Conservation (phyloP, 2,797 vertebrate species). For the Thalassophryne amazonica region DNA sequence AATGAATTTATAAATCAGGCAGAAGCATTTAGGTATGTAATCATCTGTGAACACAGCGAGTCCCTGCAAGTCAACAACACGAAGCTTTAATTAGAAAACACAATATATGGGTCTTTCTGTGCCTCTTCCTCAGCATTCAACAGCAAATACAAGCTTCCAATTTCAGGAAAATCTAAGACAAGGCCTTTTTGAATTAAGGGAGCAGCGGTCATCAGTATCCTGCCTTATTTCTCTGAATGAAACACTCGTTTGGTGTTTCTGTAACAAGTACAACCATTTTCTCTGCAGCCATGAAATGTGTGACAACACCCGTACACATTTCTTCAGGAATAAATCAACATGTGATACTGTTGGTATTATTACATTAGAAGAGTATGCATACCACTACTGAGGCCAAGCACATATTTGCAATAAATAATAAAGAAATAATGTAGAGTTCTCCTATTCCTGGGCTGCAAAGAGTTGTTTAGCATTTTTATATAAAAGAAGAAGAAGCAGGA, state of each 20-base stretch:
- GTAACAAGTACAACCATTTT: neutral
- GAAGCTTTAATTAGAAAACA: slow-evolving; percentile 46
- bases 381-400: no score
- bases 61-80: slow-evolving; percentile 41
- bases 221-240: neutral
- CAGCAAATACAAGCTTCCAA: slow-evolving; percentile 6
- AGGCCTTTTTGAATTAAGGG: slow-evolving; percentile 28
- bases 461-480: no score
- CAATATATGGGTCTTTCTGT: slow-evolving; percentile 23
- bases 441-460: no score
- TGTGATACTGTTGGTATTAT: no score
- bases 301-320: no score
- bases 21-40: slow-evolving; percentile 34
- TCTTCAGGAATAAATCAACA: no score
- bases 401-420: no score
- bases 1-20: slow-evolving; percentile 25
- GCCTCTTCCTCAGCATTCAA: neutral
- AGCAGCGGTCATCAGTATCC: slow-evolving; percentile 13
- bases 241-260: neutral
- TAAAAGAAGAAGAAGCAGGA: no score
- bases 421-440: no score
- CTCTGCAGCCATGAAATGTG: neutral
- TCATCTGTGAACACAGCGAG: slow-evolving; percentile 39
- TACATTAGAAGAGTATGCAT: no score
- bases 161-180: slow-evolving; percentile 13